A percentile compares a stretch with the other conserved stretches of the same genome.
phyloP scores from a whole-genome alignment of 2,888 invertebrate genomes.

The Orchesella flavescens region DNA sequence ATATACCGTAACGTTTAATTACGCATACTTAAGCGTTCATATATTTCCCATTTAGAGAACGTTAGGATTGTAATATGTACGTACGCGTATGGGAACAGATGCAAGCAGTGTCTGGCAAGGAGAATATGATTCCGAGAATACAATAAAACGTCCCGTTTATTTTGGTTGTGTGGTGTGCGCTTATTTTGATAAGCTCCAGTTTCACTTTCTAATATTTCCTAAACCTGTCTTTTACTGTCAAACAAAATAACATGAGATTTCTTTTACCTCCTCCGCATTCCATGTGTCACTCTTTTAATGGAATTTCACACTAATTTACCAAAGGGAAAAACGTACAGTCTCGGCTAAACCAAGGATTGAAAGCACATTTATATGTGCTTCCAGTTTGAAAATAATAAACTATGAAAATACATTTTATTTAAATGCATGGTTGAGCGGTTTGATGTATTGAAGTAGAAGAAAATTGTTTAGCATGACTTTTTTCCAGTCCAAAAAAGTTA shows the following conservation, averaged over 20 bases:
- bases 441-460: background rate
- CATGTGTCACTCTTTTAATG: no score
- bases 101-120: background rate
- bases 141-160: constrained; percentile 13
- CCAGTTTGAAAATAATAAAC: constrained; percentile 21
- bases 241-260: constrained; percentile 3
- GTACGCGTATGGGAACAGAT: background rate
- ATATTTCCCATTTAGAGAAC: no score
- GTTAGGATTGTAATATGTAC: no score
- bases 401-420: background rate
- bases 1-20: no score
- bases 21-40: no score
- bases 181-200: constrained; percentile 35
- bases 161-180: constrained; percentile 19
- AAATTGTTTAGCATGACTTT: background rate
- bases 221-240: background rate
- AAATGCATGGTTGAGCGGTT: constrained; percentile 23
- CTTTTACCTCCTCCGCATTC: no score
- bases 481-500: no score
- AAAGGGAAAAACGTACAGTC: no score
- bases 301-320: no score
- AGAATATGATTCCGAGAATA: background rate
- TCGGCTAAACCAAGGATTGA: no score
- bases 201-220: background rate
- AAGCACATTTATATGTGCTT: no score